phyloP scores from a whole-genome alignment of 2,888 invertebrate genomes.

The Dicyrtoma fusca region DNA sequence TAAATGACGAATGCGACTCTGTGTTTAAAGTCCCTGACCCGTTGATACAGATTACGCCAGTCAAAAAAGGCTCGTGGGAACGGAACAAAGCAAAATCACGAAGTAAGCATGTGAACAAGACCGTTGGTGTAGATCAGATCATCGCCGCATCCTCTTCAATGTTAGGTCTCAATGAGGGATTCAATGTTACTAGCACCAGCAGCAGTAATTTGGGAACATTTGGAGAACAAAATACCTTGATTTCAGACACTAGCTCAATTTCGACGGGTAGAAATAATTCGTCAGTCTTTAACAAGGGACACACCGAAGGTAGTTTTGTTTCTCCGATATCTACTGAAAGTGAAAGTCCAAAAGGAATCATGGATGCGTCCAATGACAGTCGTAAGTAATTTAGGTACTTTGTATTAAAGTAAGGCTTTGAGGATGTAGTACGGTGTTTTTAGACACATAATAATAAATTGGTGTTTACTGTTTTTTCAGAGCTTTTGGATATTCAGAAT shows the following conservation, averaged over 20 bases:
- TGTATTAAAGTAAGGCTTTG: too few relatives aligned
- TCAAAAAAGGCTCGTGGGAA: neutral
- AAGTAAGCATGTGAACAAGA: neutral
- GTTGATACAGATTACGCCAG: neutral
- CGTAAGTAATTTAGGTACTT: constrained; percentile 2
- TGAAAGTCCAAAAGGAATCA: neutral
- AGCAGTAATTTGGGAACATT: neutral
- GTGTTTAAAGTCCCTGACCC: neutral
- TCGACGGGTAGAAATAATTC: too few relatives aligned
- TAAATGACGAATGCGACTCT: constrained; percentile 1
- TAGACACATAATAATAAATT: neutral
- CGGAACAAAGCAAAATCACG: too few relatives aligned
- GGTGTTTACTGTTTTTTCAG: neutral
- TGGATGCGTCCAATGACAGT: constrained; percentile 6
- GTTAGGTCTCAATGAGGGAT: constrained; percentile 29
- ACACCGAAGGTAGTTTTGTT: neutral
- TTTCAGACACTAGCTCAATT: too few relatives aligned
- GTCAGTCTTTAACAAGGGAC: neutral
- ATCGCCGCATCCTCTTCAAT: constrained; percentile 7
- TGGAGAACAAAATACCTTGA: too few relatives aligned
- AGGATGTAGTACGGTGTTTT: too few relatives aligned
- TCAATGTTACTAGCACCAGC: neutral
- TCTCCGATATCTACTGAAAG: neutral
- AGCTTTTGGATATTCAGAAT: constrained; percentile 13
- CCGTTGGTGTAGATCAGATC: neutral